Evolutionary conservation across 2,113 vertebrate genomes (phyloP).

Genomic region (Nerophis lumbriciformis): DNA sequence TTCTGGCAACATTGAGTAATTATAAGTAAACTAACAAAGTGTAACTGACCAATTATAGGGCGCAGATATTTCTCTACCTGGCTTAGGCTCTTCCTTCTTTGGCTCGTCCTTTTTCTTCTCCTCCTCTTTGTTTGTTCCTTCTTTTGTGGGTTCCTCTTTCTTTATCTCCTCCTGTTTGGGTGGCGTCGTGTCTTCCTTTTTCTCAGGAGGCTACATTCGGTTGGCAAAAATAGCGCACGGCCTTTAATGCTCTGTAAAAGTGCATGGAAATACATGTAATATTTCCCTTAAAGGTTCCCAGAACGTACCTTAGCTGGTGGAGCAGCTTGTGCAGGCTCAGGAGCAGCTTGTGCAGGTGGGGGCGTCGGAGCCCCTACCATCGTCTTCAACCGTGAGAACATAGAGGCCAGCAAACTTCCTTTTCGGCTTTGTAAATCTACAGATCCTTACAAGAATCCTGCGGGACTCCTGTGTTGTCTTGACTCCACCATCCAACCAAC

Average conservation of each 20-base stretch:
- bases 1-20: background rate
- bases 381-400: constrained; percentile 75
- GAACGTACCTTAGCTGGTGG: constrained; percentile 56
- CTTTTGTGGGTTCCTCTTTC: constrained; percentile 9
- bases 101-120: constrained; percentile 17
- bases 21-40: background rate
- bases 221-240: too few species aligned
- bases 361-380: constrained; percentile 56
- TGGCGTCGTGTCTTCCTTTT: constrained; percentile 31
- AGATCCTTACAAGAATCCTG: background rate
- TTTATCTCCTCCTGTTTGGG: constrained; percentile 4
- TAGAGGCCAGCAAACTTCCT: constrained; percentile 34
- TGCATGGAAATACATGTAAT: too few species aligned
- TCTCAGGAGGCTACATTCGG: constrained; percentile 24
- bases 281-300: background rate
- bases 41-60: background rate
- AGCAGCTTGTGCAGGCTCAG: constrained; percentile 9
- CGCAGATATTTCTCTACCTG: constrained; percentile 26
- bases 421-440: background rate
- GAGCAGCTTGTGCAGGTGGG: constrained; percentile 2
- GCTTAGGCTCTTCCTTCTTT: constrained; percentile 36
- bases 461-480: background rate
- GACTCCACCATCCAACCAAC: constrained; percentile 19
- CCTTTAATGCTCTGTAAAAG: background rate
- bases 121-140: constrained; percentile 8